These are phyloP conservation scores for Microplitis mediator DNA, from an alignment of 1,140 invertebrate species.

Conservation along the genomic window DNA sequence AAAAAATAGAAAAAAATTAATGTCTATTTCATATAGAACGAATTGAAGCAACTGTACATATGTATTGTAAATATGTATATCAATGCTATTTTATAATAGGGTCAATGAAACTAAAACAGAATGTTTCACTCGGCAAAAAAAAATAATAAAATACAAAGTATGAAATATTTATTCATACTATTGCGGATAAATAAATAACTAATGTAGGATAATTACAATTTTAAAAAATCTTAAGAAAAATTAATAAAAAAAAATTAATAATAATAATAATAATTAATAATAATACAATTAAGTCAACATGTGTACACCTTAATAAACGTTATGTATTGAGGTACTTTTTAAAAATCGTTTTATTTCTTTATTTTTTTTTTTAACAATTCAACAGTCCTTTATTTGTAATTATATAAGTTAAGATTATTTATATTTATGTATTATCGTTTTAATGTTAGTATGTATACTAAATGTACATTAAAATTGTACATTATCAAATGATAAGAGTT, in stretches of 20 bases:
- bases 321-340: conserved; percentile 64
- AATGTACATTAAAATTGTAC: not conserved
- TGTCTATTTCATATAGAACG: conserved; percentile 46
- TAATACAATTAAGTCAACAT: conserved; percentile 51
- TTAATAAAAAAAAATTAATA: not conserved
- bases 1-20: conserved; percentile 26
- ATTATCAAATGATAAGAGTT: not conserved
- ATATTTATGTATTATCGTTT: not conserved
- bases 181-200: conserved; percentile 43
- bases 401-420: not conserved
- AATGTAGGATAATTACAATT: conserved; percentile 59
- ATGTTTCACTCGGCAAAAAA: conserved; percentile 47
- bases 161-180: conserved; percentile 45
- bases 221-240: conserved; percentile 41
- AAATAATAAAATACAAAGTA: conserved; percentile 41
- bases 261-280: not conserved
- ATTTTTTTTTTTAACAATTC: conserved; percentile 32
- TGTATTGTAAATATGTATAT: conserved; percentile 64
- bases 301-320: conserved; percentile 63
- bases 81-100: conserved; percentile 63
- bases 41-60: conserved; percentile 42
- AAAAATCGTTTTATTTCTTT: conserved; percentile 49
- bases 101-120: conserved; percentile 45
- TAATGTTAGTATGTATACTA: conserved; percentile 9
- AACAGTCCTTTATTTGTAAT: not conserved